Percentiles rank a stretch among this genome's conserved stretches.
Conservation (phyloP, 64 coral and sea anemone species). For the Pocillopora damicornis region DNA sequence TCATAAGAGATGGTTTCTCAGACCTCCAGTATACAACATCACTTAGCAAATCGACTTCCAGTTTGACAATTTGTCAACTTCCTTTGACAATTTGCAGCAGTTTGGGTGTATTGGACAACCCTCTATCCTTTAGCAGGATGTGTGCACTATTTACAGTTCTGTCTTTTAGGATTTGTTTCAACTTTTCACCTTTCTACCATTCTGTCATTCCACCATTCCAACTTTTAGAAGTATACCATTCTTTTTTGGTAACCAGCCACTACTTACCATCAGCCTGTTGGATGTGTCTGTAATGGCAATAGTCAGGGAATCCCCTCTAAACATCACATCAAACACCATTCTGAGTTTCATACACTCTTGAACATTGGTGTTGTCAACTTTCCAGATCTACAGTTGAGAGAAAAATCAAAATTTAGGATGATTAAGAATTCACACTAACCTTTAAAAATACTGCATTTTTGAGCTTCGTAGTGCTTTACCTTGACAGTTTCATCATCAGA, state of each 20-base stretch:
- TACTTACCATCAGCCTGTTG: slow-evolving; percentile 72
- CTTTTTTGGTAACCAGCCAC: neutral
- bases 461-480: neutral
- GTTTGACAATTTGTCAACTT: too few species aligned
- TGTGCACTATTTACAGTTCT: too few species aligned
- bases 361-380: slow-evolving; percentile 65
- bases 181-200: too few species aligned
- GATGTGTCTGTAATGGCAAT: slow-evolving; percentile 77
- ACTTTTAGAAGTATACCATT: neutral
- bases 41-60: too few species aligned
- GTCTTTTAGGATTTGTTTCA: too few species aligned
- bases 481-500: slow-evolving; percentile 99
- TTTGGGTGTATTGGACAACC: too few species aligned
- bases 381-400: slow-evolving; percentile 56
- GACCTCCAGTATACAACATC: too few species aligned
- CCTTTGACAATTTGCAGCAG: too few species aligned
- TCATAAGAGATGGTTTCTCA: too few species aligned
- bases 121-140: too few species aligned
- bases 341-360: slow-evolving; percentile 50
- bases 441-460: neutral
- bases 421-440: neutral
- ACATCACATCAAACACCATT: slow-evolving; percentile 85
- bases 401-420: neutral
- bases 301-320: slow-evolving; percentile 41
- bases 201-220: neutral